A percentile compares a stretch with the other conserved stretches of the same genome.
These are phyloP conservation scores for Dascillus cervinus DNA, from an alignment of 2,888 invertebrate species.

Conservation along the genomic window DNA sequence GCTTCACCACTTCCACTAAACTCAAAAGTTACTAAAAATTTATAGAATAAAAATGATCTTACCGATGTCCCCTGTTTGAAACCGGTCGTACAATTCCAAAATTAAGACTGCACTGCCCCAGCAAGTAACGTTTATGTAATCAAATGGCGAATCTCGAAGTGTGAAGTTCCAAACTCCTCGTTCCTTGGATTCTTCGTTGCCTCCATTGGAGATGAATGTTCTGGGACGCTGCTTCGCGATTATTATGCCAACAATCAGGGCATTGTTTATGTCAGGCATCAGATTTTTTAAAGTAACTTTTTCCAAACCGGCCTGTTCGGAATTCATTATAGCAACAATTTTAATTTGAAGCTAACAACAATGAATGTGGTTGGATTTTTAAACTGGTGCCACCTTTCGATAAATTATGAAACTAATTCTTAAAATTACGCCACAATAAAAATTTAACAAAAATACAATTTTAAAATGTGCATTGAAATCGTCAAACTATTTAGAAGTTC, in stretches of 20 bases:
- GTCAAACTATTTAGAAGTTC: too few relatives aligned
- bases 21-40: constrained; percentile 13
- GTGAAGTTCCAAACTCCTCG: constrained; percentile 73
- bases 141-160: constrained; percentile 61
- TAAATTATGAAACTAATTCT: too few relatives aligned
- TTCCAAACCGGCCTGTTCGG: constrained; percentile 24
- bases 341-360: too few relatives aligned
- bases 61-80: constrained; percentile 66
- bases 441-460: too few relatives aligned
- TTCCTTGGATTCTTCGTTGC: constrained; percentile 47
- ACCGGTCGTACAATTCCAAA: constrained; percentile 52
- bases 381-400: too few relatives aligned
- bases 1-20: constrained; percentile 62
- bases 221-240: constrained; percentile 58
- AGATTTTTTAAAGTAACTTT: constrained; percentile 30
- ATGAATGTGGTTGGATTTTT: too few relatives aligned
- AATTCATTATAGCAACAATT: constrained; percentile 14
- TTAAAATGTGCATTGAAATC: too few relatives aligned
- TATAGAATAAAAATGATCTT: constrained; percentile 20
- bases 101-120: constrained; percentile 65
- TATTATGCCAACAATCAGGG: constrained; percentile 49
- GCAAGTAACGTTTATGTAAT: constrained; percentile 66
- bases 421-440: too few relatives aligned
- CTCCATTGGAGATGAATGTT: constrained; percentile 36
- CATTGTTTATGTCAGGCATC: constrained; percentile 29